Evolutionary conservation across 2,888 invertebrate genomes (phyloP).

Genomic region (Plagiodera versicolora): DNA sequence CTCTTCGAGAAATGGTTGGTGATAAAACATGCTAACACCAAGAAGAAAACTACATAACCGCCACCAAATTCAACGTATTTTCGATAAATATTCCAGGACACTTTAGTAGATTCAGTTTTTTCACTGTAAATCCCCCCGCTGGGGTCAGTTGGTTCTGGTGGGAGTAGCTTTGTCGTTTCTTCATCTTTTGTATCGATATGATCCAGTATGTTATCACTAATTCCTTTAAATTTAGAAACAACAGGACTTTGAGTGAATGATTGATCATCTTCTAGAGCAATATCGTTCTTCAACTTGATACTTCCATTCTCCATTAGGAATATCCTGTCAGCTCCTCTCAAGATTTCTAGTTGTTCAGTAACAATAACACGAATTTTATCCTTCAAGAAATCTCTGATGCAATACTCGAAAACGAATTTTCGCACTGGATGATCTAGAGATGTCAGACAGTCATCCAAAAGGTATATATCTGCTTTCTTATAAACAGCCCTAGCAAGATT

Average conservation of each 20-base stretch:
- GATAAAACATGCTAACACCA: constrained; percentile 36
- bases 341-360: constrained; percentile 30
- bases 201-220: constrained; percentile 1
- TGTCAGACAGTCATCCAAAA: constrained; percentile 79
- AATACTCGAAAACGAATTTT: constrained; percentile 69
- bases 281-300: constrained; percentile 18
- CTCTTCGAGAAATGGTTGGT: constrained; percentile 36
- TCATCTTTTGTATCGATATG: constrained; percentile 17
- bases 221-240: constrained; percentile 4
- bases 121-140: constrained; percentile 36
- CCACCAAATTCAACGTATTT: constrained; percentile 41
- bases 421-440: constrained; percentile 77
- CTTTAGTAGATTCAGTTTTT: constrained; percentile 36
- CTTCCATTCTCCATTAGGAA: constrained; percentile 31
- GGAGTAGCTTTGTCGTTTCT: constrained; percentile 14
- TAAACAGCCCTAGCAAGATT: constrained; percentile 76
- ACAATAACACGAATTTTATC: constrained; percentile 39
- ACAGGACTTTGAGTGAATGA: not conserved
- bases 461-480: constrained; percentile 72
- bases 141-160: not conserved
- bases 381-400: constrained; percentile 35
- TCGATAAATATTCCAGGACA: constrained; percentile 36
- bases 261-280: not conserved
- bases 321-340: constrained; percentile 29
- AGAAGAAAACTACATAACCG: constrained; percentile 35